Percentiles rank a stretch among this genome's conserved stretches.
These are phyloP conservation scores for Antheraea assamensis DNA, from an alignment of 2,888 invertebrate genomes.

Conservation along the genomic window DNA sequence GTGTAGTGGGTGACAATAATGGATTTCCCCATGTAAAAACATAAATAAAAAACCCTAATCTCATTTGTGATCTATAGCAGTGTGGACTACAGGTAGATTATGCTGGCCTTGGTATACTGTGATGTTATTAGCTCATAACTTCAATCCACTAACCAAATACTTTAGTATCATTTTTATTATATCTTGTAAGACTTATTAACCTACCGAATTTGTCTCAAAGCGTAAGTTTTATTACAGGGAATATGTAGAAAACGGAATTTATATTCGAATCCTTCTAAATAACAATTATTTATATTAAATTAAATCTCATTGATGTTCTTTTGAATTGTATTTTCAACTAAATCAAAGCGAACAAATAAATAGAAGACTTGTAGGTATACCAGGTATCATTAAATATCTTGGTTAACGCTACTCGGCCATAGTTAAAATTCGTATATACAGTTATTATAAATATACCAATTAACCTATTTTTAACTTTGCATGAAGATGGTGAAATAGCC, in stretches of 20 bases:
- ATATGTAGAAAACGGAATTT: not conserved
- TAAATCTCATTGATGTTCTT: no score
- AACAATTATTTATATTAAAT: no score
- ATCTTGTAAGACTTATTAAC: not conserved
- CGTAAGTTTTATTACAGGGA: not conserved
- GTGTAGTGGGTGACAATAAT: no score
- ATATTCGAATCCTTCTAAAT: not conserved
- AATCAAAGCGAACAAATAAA: not conserved
- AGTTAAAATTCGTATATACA: not conserved
- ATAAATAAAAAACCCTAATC: not conserved
- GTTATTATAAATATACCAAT: not conserved
- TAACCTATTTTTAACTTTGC: not conserved
- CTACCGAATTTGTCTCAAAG: not conserved
- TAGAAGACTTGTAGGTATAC: not conserved
- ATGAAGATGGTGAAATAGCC: slow-evolving; percentile 1
- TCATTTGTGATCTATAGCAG: not conserved
- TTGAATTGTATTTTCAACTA: not conserved
- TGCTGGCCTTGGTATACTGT: not conserved
- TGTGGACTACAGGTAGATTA: not conserved
- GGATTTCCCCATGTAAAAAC: no score
- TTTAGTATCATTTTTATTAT: not conserved
- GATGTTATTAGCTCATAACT: not conserved
- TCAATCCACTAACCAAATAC: not conserved
- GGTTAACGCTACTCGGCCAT: not conserved
- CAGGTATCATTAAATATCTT: not conserved